Percentiles rank a stretch among this genome's conserved stretches.
Conservation (phyloP, 2,113 vertebrate genomes). For the Plecturocebus donacophilus region DNA sequence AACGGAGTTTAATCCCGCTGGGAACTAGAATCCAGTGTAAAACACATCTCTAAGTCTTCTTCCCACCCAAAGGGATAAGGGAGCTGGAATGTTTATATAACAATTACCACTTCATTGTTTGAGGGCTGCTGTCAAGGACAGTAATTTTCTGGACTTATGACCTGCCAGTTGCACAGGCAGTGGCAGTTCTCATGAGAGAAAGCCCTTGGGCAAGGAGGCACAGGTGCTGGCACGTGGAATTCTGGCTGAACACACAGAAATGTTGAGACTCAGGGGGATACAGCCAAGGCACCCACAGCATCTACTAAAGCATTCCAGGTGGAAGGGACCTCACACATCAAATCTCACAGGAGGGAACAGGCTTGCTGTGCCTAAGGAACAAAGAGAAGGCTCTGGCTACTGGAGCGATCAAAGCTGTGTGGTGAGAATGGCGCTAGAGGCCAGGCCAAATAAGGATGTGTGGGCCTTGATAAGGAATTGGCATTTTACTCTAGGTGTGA, state of each 20-base stretch:
- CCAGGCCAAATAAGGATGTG: fast-evolving
- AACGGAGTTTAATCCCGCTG: not conserved
- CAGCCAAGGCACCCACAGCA: not conserved
- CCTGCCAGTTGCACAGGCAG: not conserved
- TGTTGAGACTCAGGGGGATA: not conserved
- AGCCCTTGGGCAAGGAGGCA: not conserved
- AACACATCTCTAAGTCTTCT: not conserved
- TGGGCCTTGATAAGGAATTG: not conserved
- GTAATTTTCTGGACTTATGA: not conserved
- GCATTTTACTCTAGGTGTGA: not conserved
- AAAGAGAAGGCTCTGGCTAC: not conserved
- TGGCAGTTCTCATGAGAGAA: not conserved
- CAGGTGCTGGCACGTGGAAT: not conserved
- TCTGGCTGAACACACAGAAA: not conserved
- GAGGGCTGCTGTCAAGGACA: not conserved
- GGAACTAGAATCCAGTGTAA: not conserved
- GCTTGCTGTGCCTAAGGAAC: not conserved
- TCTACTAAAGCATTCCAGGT: not conserved
- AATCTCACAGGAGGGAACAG: not conserved
- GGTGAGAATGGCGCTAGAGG: not conserved
- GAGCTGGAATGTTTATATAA: not conserved
- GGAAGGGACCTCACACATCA: not conserved
- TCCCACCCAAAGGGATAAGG: not conserved
- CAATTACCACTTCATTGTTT: not conserved
- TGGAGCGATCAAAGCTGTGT: not conserved